Evolutionary conservation across 2,888 invertebrate genomes (phyloP).

Genomic region (Metalampra italica): DNA sequence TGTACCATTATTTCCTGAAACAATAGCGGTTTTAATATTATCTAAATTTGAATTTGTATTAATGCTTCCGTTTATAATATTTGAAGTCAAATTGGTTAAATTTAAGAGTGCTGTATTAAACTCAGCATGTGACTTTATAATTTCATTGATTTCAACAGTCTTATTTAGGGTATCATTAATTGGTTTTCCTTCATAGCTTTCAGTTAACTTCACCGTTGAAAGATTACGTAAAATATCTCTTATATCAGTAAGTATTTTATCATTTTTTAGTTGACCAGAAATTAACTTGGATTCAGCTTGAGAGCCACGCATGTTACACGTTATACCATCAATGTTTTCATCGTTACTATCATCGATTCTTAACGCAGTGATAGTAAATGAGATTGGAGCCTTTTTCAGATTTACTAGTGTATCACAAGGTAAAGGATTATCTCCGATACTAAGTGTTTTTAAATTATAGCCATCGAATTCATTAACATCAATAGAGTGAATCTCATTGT

Average conservation of each 20-base stretch:
- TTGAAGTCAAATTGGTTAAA: neutral
- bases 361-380: conserved; percentile 36
- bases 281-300: neutral
- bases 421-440: conserved; percentile 58
- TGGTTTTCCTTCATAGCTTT: neutral
- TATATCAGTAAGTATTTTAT: conserved; percentile 23
- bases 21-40: neutral
- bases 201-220: neutral
- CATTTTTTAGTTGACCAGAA: conserved; percentile 5
- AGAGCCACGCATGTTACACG: conserved; percentile 21
- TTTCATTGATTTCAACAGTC: conserved; percentile 10
- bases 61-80: neutral
- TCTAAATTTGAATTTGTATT: neutral
- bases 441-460: conserved; percentile 31
- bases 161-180: conserved; percentile 8
- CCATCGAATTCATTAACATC: conserved; percentile 37
- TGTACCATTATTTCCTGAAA: conserved; percentile 14
- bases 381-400: conserved; percentile 22
- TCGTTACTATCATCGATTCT: conserved; percentile 24
- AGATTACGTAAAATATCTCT: conserved; percentile 21
- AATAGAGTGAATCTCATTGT: conserved; percentile 43
- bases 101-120: conserved; percentile 1
- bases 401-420: conserved; percentile 42
- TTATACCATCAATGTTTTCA: conserved; percentile 36
- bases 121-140: conserved; percentile 8